Evolutionary conservation across 1,140 invertebrate genomes (phyloP).

Genomic region (Cardiocondyla obscurior): DNA sequence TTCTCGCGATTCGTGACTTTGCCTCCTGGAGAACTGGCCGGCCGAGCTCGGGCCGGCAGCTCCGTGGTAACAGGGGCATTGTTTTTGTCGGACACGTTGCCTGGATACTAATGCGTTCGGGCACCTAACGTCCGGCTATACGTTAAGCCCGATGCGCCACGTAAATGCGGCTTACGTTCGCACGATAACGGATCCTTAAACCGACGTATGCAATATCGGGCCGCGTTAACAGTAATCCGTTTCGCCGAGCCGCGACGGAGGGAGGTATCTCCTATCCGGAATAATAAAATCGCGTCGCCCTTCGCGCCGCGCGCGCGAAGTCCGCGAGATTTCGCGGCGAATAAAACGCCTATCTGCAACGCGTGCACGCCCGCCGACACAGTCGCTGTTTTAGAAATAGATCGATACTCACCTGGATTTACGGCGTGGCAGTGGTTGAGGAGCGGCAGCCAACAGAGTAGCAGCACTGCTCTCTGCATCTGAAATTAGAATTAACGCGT

Average conservation of each 20-base stretch:
- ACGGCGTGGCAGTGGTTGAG: constrained; percentile 83
- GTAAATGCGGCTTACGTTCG: constrained; percentile 55
- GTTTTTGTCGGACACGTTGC: constrained; percentile 65
- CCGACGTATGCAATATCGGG: constrained; percentile 28
- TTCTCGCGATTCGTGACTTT: constrained; percentile 49
- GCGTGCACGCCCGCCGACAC: not conserved
- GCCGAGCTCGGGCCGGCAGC: not conserved
- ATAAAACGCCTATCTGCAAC: not conserved
- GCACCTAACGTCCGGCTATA: constrained; percentile 52
- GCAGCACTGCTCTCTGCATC: constrained; percentile 83
- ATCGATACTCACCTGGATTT: constrained; percentile 80
- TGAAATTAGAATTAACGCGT: constrained; percentile 70
- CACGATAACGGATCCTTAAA: constrained; percentile 55
- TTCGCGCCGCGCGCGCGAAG: not conserved
- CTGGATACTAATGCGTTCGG: constrained; percentile 62
- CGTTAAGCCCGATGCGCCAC: constrained; percentile 43
- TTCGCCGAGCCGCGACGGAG: not conserved
- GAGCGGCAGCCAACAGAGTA: constrained; percentile 82
- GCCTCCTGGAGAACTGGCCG: constrained; percentile 27
- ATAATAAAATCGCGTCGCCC: constrained; percentile 8
- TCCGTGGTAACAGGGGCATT: constrained; percentile 30
- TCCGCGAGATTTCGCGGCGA: not conserved
- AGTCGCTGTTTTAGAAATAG: constrained; percentile 24
- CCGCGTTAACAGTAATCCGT: constrained; percentile 41
- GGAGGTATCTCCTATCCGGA: constrained; percentile 2